These are phyloP conservation scores for Chirona hameri DNA, from an alignment of 2,888 invertebrate species.

Conservation along the genomic window DNA sequence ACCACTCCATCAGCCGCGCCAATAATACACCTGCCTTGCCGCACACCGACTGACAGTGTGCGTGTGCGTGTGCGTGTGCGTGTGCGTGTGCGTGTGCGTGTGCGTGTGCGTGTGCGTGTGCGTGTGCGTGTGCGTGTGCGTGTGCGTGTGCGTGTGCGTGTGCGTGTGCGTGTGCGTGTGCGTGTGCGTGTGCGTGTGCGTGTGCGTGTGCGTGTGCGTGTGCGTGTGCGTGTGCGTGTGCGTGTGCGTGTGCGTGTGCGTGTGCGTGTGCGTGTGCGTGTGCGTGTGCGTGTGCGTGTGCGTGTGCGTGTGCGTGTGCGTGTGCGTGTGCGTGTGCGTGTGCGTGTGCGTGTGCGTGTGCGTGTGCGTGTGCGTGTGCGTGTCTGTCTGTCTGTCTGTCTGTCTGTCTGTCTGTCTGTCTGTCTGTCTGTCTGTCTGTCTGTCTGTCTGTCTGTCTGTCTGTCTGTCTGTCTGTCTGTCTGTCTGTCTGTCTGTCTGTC, in stretches of 20 bases:
- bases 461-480: neutral
- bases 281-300: neutral
- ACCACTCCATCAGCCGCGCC: too few relatives aligned
- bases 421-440: neutral
- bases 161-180: neutral
- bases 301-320: neutral
- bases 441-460: neutral
- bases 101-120: neutral
- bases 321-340: neutral
- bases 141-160: neutral
- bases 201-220: too few relatives aligned
- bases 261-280: too few relatives aligned
- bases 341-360: neutral
- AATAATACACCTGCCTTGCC: too few relatives aligned
- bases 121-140: neutral
- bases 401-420: neutral
- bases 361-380: neutral
- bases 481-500: neutral
- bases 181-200: too few relatives aligned
- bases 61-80: neutral
- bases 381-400: neutral
- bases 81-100: neutral
- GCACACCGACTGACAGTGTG: too few relatives aligned
- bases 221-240: too few relatives aligned
- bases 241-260: too few relatives aligned